A percentile compares a stretch with the other conserved stretches of the same genome.
Conservation (phyloP, 2,797 vertebrate genomes). For the Triplophysa bombifrons region DNA sequence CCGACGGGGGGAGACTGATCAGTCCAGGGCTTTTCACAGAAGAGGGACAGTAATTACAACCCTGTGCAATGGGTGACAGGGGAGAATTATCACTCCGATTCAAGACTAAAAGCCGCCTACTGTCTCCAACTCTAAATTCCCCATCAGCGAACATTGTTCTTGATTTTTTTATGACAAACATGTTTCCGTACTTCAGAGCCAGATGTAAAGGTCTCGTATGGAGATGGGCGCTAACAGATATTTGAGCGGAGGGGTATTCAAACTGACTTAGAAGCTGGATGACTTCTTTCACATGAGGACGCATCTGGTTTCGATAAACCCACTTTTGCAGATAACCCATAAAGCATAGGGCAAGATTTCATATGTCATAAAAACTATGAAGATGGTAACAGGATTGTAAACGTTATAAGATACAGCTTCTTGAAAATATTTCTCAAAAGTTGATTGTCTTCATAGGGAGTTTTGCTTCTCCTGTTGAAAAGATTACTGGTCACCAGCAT, state of each 20-base stretch:
- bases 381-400: constrained; percentile 59
- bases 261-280: constrained; percentile 38
- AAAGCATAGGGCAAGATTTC: constrained; percentile 57
- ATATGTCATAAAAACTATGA: constrained; percentile 55
- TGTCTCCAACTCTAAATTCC: constrained; percentile 47
- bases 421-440: background rate
- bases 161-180: constrained; percentile 7
- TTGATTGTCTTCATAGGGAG: background rate
- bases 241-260: constrained; percentile 43
- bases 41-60: constrained; percentile 51
- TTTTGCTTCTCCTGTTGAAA: constrained; percentile 4
- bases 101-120: constrained; percentile 45
- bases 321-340: constrained; percentile 56
- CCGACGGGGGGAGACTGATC: constrained; percentile 44
- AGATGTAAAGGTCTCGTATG: constrained; percentile 53
- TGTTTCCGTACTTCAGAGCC: constrained; percentile 37
- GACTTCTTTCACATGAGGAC: constrained; percentile 27
- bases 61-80: constrained; percentile 43
- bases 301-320: constrained; percentile 58
- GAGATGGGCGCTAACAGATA: constrained; percentile 44
- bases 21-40: constrained; percentile 42
- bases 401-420: constrained; percentile 52
- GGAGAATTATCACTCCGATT: constrained; percentile 52
- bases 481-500: background rate
- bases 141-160: constrained; percentile 48